phyloP scores from a whole-genome alignment of 2,888 invertebrate genomes.

The Bembecia ichneumoniformis region DNA sequence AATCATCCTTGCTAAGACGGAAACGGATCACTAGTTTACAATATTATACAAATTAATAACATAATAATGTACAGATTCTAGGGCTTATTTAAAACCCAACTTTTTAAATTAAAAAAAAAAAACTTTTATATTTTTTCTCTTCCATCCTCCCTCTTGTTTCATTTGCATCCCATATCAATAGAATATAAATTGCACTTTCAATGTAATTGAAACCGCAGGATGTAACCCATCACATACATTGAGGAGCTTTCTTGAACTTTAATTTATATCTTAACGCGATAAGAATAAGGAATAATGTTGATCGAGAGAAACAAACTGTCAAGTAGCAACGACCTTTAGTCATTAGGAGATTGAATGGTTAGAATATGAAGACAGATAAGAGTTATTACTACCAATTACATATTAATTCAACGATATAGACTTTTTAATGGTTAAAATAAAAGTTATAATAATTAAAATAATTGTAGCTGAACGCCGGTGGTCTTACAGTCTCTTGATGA shows the following conservation, averaged over 20 bases:
- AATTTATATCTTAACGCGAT: constrained; percentile 17
- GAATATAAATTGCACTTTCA: constrained; percentile 44
- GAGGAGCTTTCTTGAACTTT: constrained; percentile 45
- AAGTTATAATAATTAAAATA: too few species aligned
- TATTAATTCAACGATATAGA: neutral
- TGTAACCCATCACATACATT: constrained; percentile 57
- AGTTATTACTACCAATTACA: neutral
- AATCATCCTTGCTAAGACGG: too few species aligned
- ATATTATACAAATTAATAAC: too few species aligned
- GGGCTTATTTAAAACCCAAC: too few species aligned
- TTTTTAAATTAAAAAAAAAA: too few species aligned
- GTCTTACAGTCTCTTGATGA: too few species aligned
- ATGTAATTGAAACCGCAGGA: constrained; percentile 65
- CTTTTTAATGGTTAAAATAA: neutral
- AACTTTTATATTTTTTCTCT: too few species aligned
- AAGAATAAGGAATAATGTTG: constrained; percentile 19
- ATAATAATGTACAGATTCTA: too few species aligned
- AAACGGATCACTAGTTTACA: too few species aligned
- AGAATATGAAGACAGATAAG: neutral
- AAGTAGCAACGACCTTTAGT: constrained; percentile 40
- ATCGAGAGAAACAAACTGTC: constrained; percentile 14
- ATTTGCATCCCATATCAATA: constrained; percentile 20
- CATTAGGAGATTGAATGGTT: constrained; percentile 30
- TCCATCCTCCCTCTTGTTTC: neutral
- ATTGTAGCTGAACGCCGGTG: too few species aligned